Evolutionary conservation across 2,113 vertebrate genomes (phyloP).

Genomic region (Charadrius vociferus): DNA sequence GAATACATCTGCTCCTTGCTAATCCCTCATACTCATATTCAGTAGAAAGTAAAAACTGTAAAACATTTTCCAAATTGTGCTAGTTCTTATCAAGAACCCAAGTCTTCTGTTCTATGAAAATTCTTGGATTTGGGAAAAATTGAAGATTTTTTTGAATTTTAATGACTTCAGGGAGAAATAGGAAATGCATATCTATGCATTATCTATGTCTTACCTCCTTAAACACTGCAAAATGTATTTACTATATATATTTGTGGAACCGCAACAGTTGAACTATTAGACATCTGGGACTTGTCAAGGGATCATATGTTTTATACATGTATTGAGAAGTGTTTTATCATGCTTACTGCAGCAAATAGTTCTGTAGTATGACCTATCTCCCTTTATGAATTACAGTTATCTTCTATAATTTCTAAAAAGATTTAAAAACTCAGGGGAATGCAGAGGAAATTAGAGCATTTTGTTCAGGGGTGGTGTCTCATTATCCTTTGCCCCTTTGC

Average conservation of each 20-base stretch:
- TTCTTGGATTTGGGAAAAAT: neutral
- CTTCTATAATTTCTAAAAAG: neutral
- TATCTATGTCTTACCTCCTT: neutral
- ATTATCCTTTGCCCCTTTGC: neutral
- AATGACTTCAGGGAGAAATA: neutral
- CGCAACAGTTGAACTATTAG: neutral
- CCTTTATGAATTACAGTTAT: neutral
- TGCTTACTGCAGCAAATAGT: neutral
- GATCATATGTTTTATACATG: neutral
- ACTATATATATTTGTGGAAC: neutral
- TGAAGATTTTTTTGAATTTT: neutral
- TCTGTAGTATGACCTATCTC: neutral
- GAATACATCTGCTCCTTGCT: neutral
- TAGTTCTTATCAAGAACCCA: neutral
- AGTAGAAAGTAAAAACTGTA: neutral
- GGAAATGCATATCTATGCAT: neutral
- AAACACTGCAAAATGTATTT: neutral
- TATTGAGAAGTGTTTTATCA: neutral
- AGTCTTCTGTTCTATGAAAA: neutral
- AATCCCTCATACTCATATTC: neutral
- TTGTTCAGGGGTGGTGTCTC: neutral
- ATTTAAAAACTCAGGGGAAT: neutral
- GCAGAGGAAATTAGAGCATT: neutral
- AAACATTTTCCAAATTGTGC: neutral
- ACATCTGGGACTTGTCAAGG: neutral